Evolutionary conservation across 2,888 invertebrate genomes (phyloP).

Genomic region (Nasonovia ribisnigri): DNA sequence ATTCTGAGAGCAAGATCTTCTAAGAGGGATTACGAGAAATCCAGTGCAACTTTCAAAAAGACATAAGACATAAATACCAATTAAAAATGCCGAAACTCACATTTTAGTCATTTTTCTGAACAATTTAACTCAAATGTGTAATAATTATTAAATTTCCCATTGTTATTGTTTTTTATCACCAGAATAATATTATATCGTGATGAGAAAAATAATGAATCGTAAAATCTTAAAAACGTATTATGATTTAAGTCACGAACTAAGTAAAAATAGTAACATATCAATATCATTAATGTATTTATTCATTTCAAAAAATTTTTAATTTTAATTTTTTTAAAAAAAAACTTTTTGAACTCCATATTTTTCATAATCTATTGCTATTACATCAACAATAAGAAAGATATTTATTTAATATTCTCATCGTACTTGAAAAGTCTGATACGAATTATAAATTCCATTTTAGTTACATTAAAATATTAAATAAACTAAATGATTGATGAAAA

Average conservation of each 20-base stretch:
- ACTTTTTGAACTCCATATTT: not conserved
- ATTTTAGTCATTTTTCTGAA: not conserved
- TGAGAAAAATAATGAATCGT: not conserved
- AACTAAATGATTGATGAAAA: not conserved
- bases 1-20: not conserved
- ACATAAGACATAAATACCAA: not conserved
- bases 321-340: not conserved
- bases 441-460: not conserved
- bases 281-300: not conserved
- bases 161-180: not conserved
- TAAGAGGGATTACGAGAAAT: conserved; percentile 35
- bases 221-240: not conserved
- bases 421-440: not conserved
- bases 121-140: not conserved
- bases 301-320: not conserved
- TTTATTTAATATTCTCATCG: not conserved
- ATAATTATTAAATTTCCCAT: not conserved
- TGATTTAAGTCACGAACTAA: not conserved
- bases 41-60: conserved; percentile 8
- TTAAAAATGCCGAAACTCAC: not conserved
- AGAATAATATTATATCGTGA: not conserved
- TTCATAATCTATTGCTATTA: not conserved
- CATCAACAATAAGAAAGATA: not conserved
- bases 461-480: not conserved
- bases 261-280: not conserved